phyloP scores from a whole-genome alignment of 2,113 vertebrate species.

The Holacanthus passer region DNA sequence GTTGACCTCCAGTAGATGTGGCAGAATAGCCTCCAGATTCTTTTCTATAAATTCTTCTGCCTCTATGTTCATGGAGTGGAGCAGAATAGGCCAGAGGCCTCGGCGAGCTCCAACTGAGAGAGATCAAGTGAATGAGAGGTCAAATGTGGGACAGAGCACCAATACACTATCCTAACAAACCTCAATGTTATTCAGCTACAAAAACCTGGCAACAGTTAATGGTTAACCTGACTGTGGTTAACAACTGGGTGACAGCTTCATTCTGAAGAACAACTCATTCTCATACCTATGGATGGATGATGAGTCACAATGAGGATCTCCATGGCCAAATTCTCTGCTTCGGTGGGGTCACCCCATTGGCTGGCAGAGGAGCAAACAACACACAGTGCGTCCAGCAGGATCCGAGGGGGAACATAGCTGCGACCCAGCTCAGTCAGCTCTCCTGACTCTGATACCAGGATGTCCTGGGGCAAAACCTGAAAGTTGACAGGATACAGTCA shows the following conservation, averaged over 20 bases:
- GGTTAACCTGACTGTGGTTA: neutral
- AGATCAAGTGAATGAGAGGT: neutral
- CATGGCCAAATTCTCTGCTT: slow-evolving; percentile 90
- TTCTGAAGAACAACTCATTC: neutral
- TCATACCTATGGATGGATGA: slow-evolving; percentile 93
- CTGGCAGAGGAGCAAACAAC: slow-evolving; percentile 88
- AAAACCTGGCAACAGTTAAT: neutral
- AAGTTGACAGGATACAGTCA: neutral
- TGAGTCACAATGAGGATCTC: slow-evolving; percentile 91
- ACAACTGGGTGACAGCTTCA: neutral
- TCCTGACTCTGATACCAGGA: slow-evolving; percentile 88
- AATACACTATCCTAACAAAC: neutral
- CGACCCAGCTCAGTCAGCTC: slow-evolving; percentile 91
- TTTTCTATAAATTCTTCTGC: slow-evolving; percentile 89
- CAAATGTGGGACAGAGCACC: neutral
- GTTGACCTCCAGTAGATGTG: slow-evolving; percentile 85
- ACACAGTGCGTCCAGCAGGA: slow-evolving; percentile 90
- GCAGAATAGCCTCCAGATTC: slow-evolving; percentile 89
- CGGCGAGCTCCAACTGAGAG: slow-evolving; percentile 85
- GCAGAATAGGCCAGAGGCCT: slow-evolving; percentile 90
- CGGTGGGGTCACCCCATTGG: slow-evolving; percentile 83
- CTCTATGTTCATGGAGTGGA: slow-evolving; percentile 91
- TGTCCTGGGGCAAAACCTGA: slow-evolving; percentile 89
- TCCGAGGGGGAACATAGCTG: slow-evolving; percentile 85
- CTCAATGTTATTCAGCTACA: neutral